Percentiles rank a stretch among this genome's conserved stretches.
These are phyloP conservation scores for Orientallactaga bullata DNA, from an alignment of 2,113 vertebrate species.

Conservation along the genomic window DNA sequence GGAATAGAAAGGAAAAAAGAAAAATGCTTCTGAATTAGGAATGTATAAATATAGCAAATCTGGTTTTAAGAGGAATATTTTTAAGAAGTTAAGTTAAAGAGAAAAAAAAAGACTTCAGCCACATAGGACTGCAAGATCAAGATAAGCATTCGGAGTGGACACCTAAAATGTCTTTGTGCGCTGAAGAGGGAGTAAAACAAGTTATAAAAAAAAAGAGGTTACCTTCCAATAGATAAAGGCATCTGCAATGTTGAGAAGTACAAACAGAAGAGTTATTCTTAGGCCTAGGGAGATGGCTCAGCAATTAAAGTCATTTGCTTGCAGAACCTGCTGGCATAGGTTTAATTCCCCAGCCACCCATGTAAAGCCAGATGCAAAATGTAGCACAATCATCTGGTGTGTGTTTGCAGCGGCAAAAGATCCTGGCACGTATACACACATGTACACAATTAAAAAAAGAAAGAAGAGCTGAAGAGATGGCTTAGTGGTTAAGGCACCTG, in stretches of 20 bases:
- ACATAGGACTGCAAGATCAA: background rate
- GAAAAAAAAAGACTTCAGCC: background rate
- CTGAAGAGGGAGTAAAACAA: conserved; percentile 42
- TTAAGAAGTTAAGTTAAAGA: conserved; percentile 19
- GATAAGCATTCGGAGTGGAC: background rate
- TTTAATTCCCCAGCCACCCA: too few species aligned
- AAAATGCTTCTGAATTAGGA: conserved; percentile 3
- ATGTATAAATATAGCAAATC: background rate
- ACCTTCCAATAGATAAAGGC: background rate
- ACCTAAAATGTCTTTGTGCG: background rate
- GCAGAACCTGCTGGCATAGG: too few species aligned
- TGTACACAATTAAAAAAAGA: too few species aligned
- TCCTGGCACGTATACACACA: too few species aligned
- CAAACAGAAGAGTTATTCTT: background rate
- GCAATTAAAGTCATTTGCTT: too few species aligned
- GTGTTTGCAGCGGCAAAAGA: too few species aligned
- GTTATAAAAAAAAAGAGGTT: conserved; percentile 29
- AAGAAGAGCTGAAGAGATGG: too few species aligned
- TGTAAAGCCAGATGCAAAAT: too few species aligned
- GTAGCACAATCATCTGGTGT: too few species aligned
- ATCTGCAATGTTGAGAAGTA: background rate
- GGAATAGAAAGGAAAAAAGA: background rate
- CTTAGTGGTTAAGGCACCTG: too few species aligned
- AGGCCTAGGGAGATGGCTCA: too few species aligned
- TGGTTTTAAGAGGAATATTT: background rate